phyloP scores from a whole-genome alignment of 2,888 invertebrate species.

The Luperina testacea region DNA sequence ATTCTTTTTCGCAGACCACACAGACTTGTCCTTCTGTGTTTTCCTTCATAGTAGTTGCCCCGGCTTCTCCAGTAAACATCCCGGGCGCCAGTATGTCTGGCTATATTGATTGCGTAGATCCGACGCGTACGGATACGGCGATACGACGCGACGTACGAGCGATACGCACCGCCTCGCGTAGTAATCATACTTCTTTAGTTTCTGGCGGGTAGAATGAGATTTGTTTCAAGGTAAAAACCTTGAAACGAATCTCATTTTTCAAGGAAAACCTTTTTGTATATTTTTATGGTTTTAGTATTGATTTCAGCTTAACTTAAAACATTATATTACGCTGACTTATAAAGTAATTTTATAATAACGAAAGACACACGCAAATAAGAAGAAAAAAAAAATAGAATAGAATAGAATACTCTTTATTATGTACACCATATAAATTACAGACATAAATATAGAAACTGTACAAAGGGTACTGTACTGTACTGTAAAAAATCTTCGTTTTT shows the following conservation, averaged over 20 bases:
- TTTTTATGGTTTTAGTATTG: constrained; percentile 12
- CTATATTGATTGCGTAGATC: constrained; percentile 51
- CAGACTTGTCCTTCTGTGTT: constrained; percentile 3
- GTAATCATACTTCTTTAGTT: constrained; percentile 3
- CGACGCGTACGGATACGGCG: constrained; percentile 22
- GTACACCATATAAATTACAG: no score
- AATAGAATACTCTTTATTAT: no score
- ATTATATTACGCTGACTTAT: not conserved
- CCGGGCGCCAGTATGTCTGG: constrained; percentile 55
- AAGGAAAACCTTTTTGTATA: constrained; percentile 2
- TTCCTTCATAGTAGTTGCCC: not conserved
- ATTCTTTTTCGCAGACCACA: not conserved
- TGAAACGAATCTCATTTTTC: no score
- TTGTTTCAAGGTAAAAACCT: constrained; percentile 1
- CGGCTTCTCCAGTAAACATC: constrained; percentile 40
- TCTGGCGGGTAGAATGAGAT: constrained; percentile 1
- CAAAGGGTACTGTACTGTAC: no score
- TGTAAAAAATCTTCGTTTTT: no score
- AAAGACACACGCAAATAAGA: no score
- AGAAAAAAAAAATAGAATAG: no score
- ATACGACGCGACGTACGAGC: constrained; percentile 24
- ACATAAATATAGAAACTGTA: no score
- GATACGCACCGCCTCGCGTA: constrained; percentile 10
- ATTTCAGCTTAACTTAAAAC: not conserved
- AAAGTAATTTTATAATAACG: no score